Base-by-base conservation (phyloP, 2,797 vertebrate species). In the Anniella stebbinsi region DNA sequence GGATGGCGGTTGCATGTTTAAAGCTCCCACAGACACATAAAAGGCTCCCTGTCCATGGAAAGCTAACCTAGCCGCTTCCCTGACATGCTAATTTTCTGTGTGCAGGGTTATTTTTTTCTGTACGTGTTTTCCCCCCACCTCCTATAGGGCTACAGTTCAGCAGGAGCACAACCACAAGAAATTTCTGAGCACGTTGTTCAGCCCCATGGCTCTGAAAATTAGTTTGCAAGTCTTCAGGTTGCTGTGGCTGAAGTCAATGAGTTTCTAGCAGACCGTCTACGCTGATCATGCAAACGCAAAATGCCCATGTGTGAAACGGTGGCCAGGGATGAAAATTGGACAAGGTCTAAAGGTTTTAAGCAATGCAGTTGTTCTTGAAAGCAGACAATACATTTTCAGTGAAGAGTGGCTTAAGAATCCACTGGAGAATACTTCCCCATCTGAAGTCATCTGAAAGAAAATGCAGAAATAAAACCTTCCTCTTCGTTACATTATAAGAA, bases 381-480 rank as follows among this genome's bases (percentile, higher is more conserved):
- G 17, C 28, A 28, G 86, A 67, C 5, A 45, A 80, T 78, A 67
- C 21, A 51, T 72, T 75, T 28, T 5, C 18, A 13, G 11, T 4
- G 12, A 30, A 75, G 51, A 41, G 28, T 75, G 33, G 23, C 33
- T 54, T 36, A 86, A 73, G 51, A 57, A 10, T 60, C 23, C 11
- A 17, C 6, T 33, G 36, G 10, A 23, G 28, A 60, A 23, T 4
- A 18, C n/a, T 25, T 72, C 38, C 51, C 8, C 23, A 36, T n/a
- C 69, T 10, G 57, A 67, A 25, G 45, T 69, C 15, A 11, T 48
- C 23, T 13, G 4, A 21, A 41, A 25, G 13, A 41, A n/a, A 73
- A 28, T 75, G 51, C 45, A 57, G 80, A n/a, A 28, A 76, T 4
- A n/a, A 75, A 60, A 88, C 89, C 83, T 91, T 48, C 36, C 21